Percentiles rank a stretch among this genome's conserved stretches.
Conservation (phyloP, 2,113 vertebrate genomes). For the Emydura subglobosa region DNA sequence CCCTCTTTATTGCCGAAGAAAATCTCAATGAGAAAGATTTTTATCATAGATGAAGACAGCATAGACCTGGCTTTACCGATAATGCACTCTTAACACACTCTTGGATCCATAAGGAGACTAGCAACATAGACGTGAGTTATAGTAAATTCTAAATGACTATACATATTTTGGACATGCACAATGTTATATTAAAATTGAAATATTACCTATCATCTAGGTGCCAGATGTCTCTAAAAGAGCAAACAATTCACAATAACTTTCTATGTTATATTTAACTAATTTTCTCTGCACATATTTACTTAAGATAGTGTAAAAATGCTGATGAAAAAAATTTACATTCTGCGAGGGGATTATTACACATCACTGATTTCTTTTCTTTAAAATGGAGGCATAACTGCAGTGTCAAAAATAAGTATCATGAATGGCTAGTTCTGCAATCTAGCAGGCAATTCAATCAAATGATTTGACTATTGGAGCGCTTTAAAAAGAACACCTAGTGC, state of each 20-base stretch:
- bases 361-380: conserved; percentile 65
- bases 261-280: conserved; percentile 40
- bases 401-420: conserved; percentile 84
- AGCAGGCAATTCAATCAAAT: conserved; percentile 80
- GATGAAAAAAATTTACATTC: conserved; percentile 66
- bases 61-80: conserved; percentile 24
- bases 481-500: conserved; percentile 70
- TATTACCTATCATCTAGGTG: neutral
- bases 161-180: neutral
- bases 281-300: conserved; percentile 56
- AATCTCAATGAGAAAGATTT: conserved; percentile 9
- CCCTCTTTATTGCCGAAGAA: conserved; percentile 52
- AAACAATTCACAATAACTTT: conserved; percentile 61
- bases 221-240: neutral
- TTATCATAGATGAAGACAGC: conserved; percentile 37
- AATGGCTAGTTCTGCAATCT: conserved; percentile 83
- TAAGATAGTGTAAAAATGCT: conserved; percentile 61
- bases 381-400: conserved; percentile 80
- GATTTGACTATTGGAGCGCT: conserved; percentile 77
- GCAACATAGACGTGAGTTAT: neutral
- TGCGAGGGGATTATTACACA: conserved; percentile 67
- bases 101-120: neutral
- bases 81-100: neutral
- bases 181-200: neutral
- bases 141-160: conserved; percentile 18